phyloP scores from a whole-genome alignment of 2,113 vertebrate genomes.

The Verasper variegatus region DNA sequence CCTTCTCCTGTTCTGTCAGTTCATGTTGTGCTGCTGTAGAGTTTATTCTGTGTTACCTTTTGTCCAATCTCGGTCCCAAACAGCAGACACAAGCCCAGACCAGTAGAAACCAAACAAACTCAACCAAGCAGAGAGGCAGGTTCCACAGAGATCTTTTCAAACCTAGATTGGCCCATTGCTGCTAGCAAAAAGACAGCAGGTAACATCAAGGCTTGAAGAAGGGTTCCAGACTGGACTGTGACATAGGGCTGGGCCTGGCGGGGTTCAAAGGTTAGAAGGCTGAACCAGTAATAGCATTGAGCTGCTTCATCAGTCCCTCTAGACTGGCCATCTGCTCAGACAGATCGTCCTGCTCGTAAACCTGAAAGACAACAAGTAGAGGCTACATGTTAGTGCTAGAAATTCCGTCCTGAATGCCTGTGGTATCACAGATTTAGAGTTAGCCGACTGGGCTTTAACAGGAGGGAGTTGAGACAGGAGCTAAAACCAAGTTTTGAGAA shows the following conservation, averaged over 20 bases:
- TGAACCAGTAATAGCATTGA: conserved; percentile 96
- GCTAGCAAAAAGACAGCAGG: conserved; percentile 6
- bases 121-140: conserved; percentile 29
- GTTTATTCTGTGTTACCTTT: conserved; percentile 26
- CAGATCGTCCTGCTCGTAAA: conserved; percentile 95
- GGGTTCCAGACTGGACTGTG: conserved; percentile 33
- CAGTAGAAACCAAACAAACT: conserved; percentile 43
- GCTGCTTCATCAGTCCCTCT: conserved; percentile 97
- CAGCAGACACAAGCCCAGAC: conserved; percentile 13
- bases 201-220: conserved; percentile 40
- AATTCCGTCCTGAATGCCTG: no score
- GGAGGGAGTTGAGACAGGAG: no score
- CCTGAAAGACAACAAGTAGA: conserved; percentile 74
- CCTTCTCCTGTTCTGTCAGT: conserved; percentile 35
- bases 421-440: no score
- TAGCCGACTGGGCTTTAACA: no score
- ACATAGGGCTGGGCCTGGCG: conserved; percentile 10
- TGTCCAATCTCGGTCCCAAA: conserved; percentile 16
- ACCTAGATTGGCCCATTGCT: conserved; percentile 26
- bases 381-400: no score
- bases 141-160: conserved; percentile 49
- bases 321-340: conserved; percentile 98
- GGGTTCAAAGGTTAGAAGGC: conserved; percentile 86
- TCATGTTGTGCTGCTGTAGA: conserved; percentile 29
- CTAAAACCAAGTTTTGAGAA: no score